Evolutionary conservation across 2,888 invertebrate species (phyloP).

Genomic region (Platycnemis pennipes): DNA sequence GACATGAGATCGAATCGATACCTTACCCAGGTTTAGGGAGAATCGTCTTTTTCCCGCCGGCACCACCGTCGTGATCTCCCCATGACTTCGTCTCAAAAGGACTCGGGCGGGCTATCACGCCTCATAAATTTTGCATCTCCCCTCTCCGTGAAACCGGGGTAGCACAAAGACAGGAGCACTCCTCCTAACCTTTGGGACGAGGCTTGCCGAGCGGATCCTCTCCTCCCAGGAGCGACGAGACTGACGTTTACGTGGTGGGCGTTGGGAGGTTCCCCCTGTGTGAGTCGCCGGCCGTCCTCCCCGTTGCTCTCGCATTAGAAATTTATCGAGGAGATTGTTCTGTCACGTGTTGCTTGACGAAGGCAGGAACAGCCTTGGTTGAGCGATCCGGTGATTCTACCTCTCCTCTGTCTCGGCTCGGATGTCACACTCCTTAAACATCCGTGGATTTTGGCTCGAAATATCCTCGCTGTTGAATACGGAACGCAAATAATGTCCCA

Average conservation of each 20-base stretch:
- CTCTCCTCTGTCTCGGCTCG: not conserved
- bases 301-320: not conserved
- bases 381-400: not conserved
- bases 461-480: not conserved
- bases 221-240: not conserved
- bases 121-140: slow-evolving; percentile 27
- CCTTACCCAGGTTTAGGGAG: not conserved
- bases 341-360: slow-evolving; percentile 7
- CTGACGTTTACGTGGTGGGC: not conserved
- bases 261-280: too few relatives aligned
- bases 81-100: not conserved
- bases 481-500: too few relatives aligned
- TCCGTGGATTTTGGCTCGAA: not conserved
- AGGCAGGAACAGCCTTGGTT: not conserved
- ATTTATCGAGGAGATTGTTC: slow-evolving; percentile 24
- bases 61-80: not conserved
- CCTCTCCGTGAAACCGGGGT: not conserved
- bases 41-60: not conserved
- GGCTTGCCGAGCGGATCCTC: not conserved
- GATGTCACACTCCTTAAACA: not conserved
- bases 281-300: not conserved
- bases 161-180: not conserved
- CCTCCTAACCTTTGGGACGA: not conserved
- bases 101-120: not conserved
- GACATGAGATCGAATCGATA: not conserved